These are phyloP conservation scores for Lymantria monacha DNA, from an alignment of 2,888 invertebrate genomes.

Conservation along the genomic window DNA sequence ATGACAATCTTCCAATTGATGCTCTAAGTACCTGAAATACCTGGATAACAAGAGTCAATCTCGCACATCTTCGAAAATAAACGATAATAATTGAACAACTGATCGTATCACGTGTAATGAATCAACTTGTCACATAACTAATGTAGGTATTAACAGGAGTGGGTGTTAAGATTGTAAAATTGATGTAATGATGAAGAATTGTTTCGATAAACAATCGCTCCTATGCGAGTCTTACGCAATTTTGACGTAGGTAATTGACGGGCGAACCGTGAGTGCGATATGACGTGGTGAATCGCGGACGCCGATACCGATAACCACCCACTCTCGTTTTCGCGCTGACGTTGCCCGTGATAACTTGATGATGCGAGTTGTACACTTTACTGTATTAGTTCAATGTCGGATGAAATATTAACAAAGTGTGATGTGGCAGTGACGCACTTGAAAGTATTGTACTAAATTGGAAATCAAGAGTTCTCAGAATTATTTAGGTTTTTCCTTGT, in stretches of 20 bases:
- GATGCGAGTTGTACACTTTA: slow-evolving; percentile 36
- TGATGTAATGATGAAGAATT: slow-evolving; percentile 11
- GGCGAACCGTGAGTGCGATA: slow-evolving; percentile 42
- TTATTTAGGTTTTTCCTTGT: no score
- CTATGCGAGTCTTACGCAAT: slow-evolving; percentile 44
- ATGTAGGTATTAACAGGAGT: no score
- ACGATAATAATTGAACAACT: no score
- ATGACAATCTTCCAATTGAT: no score
- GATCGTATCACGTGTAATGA: no score
- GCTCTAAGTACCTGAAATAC: slow-evolving; percentile 11
- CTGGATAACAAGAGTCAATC: slow-evolving; percentile 25
- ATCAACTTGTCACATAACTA: no score
- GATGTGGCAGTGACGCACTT: background rate
- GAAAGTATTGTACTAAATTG: no score
- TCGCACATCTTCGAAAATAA: background rate
- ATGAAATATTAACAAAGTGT: background rate
- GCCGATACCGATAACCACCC: slow-evolving; percentile 53
- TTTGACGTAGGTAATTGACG: slow-evolving; percentile 44
- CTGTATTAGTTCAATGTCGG: slow-evolving; percentile 24
- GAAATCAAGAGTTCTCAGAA: no score
- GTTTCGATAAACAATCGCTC: slow-evolving; percentile 42
- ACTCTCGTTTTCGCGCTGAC: slow-evolving; percentile 65
- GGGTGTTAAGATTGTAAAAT: no score
- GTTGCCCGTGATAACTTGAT: slow-evolving; percentile 57
- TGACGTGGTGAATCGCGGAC: slow-evolving; percentile 41